Evolutionary conservation across 2,888 invertebrate species (phyloP), one percentile per base, ranked within the genome.

Genomic region (Andrena flavipes): DNA sequence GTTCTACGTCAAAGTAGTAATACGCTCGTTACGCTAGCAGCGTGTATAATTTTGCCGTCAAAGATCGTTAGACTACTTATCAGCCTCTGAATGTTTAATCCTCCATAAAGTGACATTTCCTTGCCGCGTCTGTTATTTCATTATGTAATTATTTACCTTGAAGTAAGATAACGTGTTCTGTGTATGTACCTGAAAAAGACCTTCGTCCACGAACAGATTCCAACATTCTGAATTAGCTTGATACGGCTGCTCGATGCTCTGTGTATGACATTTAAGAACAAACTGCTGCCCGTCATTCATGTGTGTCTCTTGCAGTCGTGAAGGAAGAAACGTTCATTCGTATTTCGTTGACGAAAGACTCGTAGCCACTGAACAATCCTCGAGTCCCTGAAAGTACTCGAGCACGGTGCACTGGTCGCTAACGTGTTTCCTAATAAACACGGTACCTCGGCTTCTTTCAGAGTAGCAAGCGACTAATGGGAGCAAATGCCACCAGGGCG

Each of bases 271-370:
- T 87, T 90, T 92, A 60, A 89, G 73, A 64, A 90, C 63, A 48
- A 88, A 74, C 76, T 92, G 93, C 90, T 92, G 91, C 85, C 92
- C 92, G 81, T 92, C 92, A 83, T 90, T 93, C 93, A 93, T 93
- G 89, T 91, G 92, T 91, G 70, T 74, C 74, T 72, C 42, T 49
- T 87, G 49, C 63, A 0, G 51, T 30, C 10, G 42, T 7, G 20
- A 26, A 62, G 64, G 49, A n/a, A n/a, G 42, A 26, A 30, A 48
- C 13, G 67, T 60, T 26, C 74, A 5, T 48, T 69, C 54, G 64
- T 65, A n/a, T 59, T 7, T 20, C 33, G 26, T 35, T 29, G 4
- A 33, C 49, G 26, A 48, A 13, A 20, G 23, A 16, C 26, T 20
- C 1, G 1, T 7, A 5, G 30, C 33, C 68, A 67, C 51, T 30